Conservation (phyloP, 2,888 invertebrate species). For the Imbricaverruca yamaguchii region DNA sequence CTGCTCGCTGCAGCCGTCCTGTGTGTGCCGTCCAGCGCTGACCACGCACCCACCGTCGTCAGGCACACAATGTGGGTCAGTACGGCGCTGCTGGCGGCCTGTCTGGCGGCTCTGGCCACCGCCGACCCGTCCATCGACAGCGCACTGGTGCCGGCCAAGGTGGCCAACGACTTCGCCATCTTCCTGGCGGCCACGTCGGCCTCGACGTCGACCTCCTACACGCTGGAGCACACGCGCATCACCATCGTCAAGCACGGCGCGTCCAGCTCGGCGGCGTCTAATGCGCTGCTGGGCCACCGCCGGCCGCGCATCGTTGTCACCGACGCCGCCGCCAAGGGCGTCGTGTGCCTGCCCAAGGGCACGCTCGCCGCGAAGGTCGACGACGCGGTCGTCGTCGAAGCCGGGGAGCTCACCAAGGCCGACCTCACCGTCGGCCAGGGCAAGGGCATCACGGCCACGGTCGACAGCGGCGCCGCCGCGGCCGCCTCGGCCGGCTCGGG, state of each 20-base stretch:
- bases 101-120: neutral
- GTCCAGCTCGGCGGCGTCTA: neutral
- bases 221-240: neutral
- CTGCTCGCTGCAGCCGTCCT: no score
- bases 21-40: no score
- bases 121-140: neutral
- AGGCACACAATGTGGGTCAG: no score
- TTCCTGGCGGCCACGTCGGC: neutral
- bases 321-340: slow-evolving; percentile 5
- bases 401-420: neutral
- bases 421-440: neutral
- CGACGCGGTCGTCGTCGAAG: neutral
- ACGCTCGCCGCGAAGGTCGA: neutral
- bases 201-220: neutral
- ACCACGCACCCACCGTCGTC: no score
- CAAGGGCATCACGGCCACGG: neutral
- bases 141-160: neutral
- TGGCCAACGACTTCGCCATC: neutral
- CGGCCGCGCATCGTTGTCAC: neutral
- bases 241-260: neutral
- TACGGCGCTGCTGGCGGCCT: neutral
- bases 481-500: neutral
- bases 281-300: neutral
- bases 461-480: neutral
- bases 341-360: neutral